Evolutionary conservation across 2,113 vertebrate genomes (phyloP).

Genomic region (Cranoglanis bouderius): DNA sequence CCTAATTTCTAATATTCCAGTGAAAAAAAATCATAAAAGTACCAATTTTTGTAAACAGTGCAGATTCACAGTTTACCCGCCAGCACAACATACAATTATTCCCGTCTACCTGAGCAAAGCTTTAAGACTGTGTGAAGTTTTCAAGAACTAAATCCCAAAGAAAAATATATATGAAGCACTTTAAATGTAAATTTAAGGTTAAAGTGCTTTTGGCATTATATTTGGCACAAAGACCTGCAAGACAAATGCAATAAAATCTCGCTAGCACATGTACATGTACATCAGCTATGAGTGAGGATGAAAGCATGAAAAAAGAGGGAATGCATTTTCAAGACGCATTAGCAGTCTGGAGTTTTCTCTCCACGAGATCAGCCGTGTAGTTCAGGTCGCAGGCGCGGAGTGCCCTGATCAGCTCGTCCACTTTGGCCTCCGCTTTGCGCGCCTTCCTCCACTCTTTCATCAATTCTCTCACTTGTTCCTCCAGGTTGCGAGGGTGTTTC

Average conservation of each 20-base stretch:
- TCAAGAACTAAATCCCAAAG: neutral
- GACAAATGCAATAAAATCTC: neutral
- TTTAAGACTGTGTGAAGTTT: neutral
- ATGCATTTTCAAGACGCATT: neutral
- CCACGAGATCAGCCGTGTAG: slow-evolving; percentile 78
- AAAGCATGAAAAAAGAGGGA: neutral
- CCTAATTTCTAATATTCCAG: neutral
- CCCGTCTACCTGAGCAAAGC: neutral
- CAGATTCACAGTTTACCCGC: slow-evolving; percentile 9
- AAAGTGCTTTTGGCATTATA: neutral
- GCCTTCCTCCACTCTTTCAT: slow-evolving; percentile 77
- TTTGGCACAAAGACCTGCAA: neutral
- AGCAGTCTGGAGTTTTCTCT: slow-evolving; percentile 47
- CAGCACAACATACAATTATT: neutral
- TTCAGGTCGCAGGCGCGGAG: slow-evolving; percentile 75
- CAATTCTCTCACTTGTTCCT: slow-evolving; percentile 70
- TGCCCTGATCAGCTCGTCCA: slow-evolving; percentile 66
- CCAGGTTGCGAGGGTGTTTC: slow-evolving; percentile 63
- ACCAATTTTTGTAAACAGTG: slow-evolving; percentile 15
- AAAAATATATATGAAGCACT: neutral
- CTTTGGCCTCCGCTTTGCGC: slow-evolving; percentile 60
- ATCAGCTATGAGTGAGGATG: neutral
- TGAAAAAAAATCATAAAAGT: neutral
- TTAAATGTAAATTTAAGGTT: neutral
- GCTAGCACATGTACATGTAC: neutral